Percentiles rank a stretch among this genome's conserved stretches.
Conservation (phyloP, 2,113 vertebrate genomes). For the Panthera tigris region DNA sequence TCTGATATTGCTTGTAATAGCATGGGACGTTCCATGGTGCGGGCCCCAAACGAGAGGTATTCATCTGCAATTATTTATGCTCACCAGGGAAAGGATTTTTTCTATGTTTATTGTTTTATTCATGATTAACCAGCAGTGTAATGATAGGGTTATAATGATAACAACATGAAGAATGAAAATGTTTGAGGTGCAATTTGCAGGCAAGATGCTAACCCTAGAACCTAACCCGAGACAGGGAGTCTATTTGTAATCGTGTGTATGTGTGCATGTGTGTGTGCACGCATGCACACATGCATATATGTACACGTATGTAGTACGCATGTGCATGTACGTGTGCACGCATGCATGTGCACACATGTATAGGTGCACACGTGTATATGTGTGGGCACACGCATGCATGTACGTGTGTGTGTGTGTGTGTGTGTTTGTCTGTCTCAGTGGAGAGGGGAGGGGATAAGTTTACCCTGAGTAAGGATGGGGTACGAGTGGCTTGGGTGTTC, state of each 20-base stretch:
- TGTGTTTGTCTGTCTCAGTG: neutral
- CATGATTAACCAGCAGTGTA: slow-evolving; percentile 60
- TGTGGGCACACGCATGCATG: neutral
- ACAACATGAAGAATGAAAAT: slow-evolving; percentile 20
- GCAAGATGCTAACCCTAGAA: neutral
- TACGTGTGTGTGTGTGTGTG: neutral
- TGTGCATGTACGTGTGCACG: neutral
- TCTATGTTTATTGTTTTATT: slow-evolving; percentile 71
- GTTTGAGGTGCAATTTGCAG: slow-evolving; percentile 20
- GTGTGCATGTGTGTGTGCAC: neutral
- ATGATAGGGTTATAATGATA: slow-evolving; percentile 50
- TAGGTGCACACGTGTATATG: neutral
- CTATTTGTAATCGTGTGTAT: neutral
- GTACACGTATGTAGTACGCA: too few relatives aligned
- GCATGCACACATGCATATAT: neutral
- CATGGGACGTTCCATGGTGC: neutral
- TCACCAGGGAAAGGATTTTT: slow-evolving; percentile 48
- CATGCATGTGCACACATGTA: neutral
- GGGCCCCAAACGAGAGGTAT: neutral
- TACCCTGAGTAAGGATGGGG: neutral
- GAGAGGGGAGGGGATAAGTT: neutral
- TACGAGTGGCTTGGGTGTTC: neutral
- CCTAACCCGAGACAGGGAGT: neutral
- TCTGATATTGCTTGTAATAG: neutral
- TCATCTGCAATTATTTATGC: slow-evolving; percentile 60